phyloP scores from a whole-genome alignment of 2,888 invertebrate species.

The Psylliodes chrysocephalus region DNA sequence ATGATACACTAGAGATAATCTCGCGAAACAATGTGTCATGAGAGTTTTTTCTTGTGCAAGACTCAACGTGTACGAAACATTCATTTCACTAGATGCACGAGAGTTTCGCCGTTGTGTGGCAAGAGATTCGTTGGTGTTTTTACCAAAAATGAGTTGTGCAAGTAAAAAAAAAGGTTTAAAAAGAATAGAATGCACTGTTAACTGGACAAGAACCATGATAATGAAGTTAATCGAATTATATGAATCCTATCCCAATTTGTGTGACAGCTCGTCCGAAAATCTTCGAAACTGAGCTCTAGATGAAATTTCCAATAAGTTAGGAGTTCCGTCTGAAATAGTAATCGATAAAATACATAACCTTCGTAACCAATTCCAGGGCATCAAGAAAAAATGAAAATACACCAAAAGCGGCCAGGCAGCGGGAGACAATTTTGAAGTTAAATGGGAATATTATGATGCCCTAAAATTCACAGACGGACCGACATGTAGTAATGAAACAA shows the following conservation, averaged over 20 bases:
- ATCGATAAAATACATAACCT: background rate
- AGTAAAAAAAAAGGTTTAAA: background rate
- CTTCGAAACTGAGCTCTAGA: background rate
- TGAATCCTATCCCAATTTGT: background rate
- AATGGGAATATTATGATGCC: background rate
- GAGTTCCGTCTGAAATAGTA: background rate
- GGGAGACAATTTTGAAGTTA: background rate
- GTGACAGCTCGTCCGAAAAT: background rate
- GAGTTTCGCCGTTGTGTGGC: background rate
- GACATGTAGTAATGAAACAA: background rate
- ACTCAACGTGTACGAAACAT: background rate
- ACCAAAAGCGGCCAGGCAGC: background rate
- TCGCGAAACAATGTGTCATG: too few species aligned
- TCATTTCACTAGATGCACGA: background rate
- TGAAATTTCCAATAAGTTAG: background rate
- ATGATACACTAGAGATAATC: too few species aligned
- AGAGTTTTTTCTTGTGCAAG: background rate
- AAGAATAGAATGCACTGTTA: background rate
- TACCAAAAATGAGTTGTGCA: too few species aligned
- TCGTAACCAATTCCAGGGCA: background rate
- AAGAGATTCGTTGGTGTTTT: background rate
- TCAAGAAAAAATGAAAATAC: background rate
- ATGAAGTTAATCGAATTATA: background rate
- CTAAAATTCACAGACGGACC: background rate
- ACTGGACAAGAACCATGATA: background rate